A percentile compares a stretch with the other conserved stretches of the same genome.
These are phyloP conservation scores for Melanerpes aurifrons DNA, from an alignment of 2,113 vertebrate species.

Conservation along the genomic window DNA sequence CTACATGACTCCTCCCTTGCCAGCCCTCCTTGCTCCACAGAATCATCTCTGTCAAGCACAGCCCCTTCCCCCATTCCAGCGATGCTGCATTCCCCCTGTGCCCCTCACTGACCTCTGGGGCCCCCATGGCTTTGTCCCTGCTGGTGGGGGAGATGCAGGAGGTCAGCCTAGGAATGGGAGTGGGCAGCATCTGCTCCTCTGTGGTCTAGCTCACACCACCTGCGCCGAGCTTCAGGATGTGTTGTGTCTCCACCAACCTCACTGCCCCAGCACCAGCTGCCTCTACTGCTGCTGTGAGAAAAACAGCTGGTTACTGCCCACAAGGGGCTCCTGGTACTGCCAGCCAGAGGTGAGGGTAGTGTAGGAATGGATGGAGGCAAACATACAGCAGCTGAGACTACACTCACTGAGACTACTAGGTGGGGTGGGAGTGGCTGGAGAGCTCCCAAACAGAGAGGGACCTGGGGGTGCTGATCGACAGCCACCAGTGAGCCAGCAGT, in stretches of 20 bases:
- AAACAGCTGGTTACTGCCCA: slow-evolving; percentile 69
- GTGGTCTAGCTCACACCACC: slow-evolving; percentile 77
- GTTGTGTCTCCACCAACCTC: slow-evolving; percentile 77
- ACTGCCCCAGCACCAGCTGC: slow-evolving; percentile 73
- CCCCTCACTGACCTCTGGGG: slow-evolving; percentile 16
- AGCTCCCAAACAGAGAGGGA: no score
- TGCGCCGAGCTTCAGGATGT: slow-evolving; percentile 58
- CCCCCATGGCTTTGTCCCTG: slow-evolving; percentile 66
- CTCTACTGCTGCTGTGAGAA: slow-evolving; percentile 81
- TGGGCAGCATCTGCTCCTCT: slow-evolving; percentile 74
- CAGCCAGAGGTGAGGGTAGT: slow-evolving; percentile 66
- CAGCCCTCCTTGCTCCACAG: background rate
- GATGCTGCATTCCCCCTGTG: accelerated
- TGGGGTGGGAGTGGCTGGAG: no score
- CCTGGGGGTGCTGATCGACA: no score
- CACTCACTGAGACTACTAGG: no score
- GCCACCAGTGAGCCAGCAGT: no score
- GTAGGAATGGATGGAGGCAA: accelerated
- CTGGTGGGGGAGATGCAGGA: slow-evolving; percentile 79
- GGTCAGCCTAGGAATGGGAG: slow-evolving; percentile 76
- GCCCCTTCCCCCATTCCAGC: background rate
- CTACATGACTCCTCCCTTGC: background rate
- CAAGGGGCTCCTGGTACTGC: slow-evolving; percentile 70
- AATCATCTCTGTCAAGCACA: background rate
- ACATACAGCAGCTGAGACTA: background rate